Conservation (phyloP, 2,113 vertebrate species). For the Prietella phreatophila region DNA sequence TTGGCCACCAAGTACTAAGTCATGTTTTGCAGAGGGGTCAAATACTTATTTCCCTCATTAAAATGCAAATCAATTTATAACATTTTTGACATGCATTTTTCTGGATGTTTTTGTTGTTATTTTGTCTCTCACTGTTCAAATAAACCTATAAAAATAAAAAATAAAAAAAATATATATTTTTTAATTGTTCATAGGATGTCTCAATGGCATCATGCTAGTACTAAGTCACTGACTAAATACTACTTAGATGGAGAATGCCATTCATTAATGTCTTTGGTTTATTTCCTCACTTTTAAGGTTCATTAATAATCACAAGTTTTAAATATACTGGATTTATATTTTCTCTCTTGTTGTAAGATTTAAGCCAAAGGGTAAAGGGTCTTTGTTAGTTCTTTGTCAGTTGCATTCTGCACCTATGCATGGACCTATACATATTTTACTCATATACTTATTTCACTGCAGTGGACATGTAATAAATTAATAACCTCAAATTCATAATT, state of each 20-base stretch:
- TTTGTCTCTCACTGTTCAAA: too few species aligned
- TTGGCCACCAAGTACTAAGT: too few species aligned
- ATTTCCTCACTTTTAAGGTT: background rate
- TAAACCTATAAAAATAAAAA: too few species aligned
- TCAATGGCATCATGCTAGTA: background rate
- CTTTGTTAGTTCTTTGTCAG: background rate
- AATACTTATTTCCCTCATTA: too few species aligned
- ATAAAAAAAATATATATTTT: too few species aligned
- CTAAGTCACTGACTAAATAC: background rate
- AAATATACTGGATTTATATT: background rate
- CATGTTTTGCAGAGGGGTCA: too few species aligned
- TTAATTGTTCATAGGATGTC: background rate
- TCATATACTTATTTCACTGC: constrained; percentile 68
- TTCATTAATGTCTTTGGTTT: background rate
- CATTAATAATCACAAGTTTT: background rate
- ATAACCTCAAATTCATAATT: constrained; percentile 72
- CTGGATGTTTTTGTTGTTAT: too few species aligned
- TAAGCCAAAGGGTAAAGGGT: background rate
- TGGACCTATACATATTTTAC: constrained; percentile 58
- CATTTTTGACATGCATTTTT: too few species aligned
- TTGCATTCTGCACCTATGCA: background rate
- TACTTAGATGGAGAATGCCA: background rate
- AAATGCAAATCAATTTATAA: too few species aligned
- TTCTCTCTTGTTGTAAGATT: background rate
- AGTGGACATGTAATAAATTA: constrained; percentile 61